Conservation (phyloP, 1,140 invertebrate genomes). For the Proctacanthus coquilletti region DNA sequence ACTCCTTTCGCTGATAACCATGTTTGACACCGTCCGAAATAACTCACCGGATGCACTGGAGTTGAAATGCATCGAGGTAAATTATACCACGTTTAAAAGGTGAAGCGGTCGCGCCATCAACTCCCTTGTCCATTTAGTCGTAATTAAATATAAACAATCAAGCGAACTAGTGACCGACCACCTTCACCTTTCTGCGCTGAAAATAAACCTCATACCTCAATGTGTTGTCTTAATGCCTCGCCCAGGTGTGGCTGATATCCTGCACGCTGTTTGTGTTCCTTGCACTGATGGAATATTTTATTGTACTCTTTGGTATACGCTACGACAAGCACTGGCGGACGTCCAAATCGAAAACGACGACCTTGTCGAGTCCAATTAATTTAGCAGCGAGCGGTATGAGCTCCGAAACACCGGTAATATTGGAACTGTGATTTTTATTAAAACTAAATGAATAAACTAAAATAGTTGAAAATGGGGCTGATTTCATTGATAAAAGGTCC, state of each 20-base stretch:
- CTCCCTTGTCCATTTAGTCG: too few relatives aligned
- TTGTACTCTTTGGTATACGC: constrained; percentile 45
- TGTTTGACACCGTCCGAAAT: constrained; percentile 46
- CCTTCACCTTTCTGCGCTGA: too few relatives aligned
- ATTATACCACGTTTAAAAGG: too few relatives aligned
- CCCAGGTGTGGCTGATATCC: constrained; percentile 48
- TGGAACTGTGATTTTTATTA: too few relatives aligned
- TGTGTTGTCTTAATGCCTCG: too few relatives aligned
- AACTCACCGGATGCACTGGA: constrained; percentile 46
- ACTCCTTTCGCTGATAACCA: constrained; percentile 41
- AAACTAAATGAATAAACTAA: too few relatives aligned
- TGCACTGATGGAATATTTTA: constrained; percentile 53
- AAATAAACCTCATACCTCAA: too few relatives aligned
- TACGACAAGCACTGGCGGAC: constrained; percentile 42
- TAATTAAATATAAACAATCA: too few relatives aligned
- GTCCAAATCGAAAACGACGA: constrained; percentile 31
- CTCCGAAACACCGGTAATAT: constrained; percentile 5
- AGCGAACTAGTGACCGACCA: too few relatives aligned
- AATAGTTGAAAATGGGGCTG: too few relatives aligned
- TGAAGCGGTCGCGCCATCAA: too few relatives aligned
- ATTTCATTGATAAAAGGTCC: too few relatives aligned
- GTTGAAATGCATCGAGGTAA: constrained; percentile 46
- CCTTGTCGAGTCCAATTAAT: constrained; percentile 18
- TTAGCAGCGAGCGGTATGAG: constrained; percentile 16
- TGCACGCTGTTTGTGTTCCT: constrained; percentile 58